Evolutionary conservation across 2,888 invertebrate species (phyloP).

Genomic region (Torymus auratus): DNA sequence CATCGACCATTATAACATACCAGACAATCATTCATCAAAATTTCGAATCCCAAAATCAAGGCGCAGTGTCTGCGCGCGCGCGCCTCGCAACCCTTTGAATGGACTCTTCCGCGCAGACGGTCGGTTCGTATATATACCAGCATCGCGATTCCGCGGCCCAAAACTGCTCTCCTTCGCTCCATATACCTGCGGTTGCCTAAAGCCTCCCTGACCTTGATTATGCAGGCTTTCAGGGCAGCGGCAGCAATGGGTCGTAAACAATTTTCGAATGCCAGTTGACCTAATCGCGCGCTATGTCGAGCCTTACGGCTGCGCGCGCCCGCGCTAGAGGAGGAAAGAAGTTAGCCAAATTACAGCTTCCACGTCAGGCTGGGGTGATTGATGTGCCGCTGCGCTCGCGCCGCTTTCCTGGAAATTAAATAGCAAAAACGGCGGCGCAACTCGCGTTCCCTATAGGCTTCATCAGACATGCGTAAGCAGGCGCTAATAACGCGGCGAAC

Average conservation of each 20-base stretch:
- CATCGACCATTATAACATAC: not conserved
- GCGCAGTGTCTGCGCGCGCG: too few relatives aligned
- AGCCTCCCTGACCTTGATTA: constrained; percentile 54
- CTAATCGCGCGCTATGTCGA: constrained; percentile 55
- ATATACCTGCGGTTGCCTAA: constrained; percentile 35
- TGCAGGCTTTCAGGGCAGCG: constrained; percentile 60
- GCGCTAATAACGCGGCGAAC: constrained; percentile 61
- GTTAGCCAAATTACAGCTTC: constrained; percentile 76
- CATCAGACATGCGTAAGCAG: constrained; percentile 65
- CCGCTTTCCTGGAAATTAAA: constrained; percentile 75
- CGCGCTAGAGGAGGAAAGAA: constrained; percentile 49
- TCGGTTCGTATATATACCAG: too few relatives aligned
- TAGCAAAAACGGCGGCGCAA: constrained; percentile 59
- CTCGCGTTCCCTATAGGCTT: constrained; percentile 24
- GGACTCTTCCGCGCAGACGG: too few relatives aligned
- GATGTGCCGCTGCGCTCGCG: constrained; percentile 66
- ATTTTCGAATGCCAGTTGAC: constrained; percentile 65
- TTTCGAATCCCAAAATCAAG: too few relatives aligned
- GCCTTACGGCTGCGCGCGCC: constrained; percentile 12
- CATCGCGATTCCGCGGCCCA: too few relatives aligned
- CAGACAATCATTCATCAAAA: too few relatives aligned
- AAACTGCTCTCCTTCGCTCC: not conserved
- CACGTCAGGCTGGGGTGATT: constrained; percentile 74
- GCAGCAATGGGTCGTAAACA: constrained; percentile 66
- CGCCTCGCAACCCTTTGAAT: too few relatives aligned